phyloP scores from a whole-genome alignment of 2,888 invertebrate species.

The Drosophila leonis region DNA sequence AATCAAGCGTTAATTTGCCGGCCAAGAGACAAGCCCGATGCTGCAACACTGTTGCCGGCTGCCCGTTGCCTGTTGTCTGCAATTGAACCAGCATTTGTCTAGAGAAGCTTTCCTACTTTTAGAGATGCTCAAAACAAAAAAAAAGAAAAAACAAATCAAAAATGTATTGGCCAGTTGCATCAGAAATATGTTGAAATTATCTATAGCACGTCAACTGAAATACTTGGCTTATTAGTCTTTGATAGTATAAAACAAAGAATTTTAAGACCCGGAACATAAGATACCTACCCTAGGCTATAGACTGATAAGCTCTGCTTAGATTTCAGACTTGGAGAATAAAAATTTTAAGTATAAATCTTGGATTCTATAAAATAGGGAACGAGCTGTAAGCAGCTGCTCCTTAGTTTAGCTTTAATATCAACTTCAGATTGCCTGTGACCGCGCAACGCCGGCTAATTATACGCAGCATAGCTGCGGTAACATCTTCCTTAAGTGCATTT shows the following conservation, averaged over 20 bases:
- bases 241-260: conserved; percentile 1
- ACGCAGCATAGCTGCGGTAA: neutral
- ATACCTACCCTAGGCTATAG: neutral
- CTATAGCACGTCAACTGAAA: conserved; percentile 10
- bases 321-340: neutral
- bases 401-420: neutral
- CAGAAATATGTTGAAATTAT: conserved; percentile 22
- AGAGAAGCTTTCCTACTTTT: neutral
- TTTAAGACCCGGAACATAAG: neutral
- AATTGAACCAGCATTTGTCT: conserved; percentile 12
- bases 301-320: neutral
- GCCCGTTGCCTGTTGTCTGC: neutral
- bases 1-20: conserved; percentile 75
- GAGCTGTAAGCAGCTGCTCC: too few species aligned
- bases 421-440: neutral
- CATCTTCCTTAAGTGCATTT: conserved; percentile 6
- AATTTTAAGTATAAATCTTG: too few species aligned
- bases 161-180: conserved; percentile 3
- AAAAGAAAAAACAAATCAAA: neutral
- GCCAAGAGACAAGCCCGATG: conserved; percentile 50
- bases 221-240: conserved; percentile 5
- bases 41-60: conserved; percentile 48
- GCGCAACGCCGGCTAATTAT: neutral
- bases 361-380: too few species aligned
- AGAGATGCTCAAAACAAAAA: neutral